Percentiles rank a stretch among this genome's conserved stretches.
Conservation (phyloP, 1,140 invertebrate species). For the Neoseiulus cucumeris region DNA sequence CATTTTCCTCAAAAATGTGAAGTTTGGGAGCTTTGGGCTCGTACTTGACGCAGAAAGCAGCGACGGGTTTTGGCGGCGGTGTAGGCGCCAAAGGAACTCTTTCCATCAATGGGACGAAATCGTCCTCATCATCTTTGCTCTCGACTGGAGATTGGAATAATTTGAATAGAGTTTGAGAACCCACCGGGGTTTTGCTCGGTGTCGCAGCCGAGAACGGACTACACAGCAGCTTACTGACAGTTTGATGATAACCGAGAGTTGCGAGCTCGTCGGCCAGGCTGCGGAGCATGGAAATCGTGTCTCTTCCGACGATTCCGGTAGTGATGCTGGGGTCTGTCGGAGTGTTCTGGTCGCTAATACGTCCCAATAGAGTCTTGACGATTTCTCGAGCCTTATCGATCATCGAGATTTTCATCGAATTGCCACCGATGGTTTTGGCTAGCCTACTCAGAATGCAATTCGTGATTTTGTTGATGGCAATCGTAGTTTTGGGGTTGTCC, state of each 20-base stretch:
- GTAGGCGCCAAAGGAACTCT: neutral
- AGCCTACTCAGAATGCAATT: neutral
- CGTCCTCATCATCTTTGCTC: neutral
- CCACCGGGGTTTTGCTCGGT: neutral
- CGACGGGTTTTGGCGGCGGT: neutral
- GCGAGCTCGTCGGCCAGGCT: neutral
- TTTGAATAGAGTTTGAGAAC: neutral
- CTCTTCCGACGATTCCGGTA: neutral
- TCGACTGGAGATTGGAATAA: neutral
- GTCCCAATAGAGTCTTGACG: neutral
- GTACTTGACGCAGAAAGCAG: neutral
- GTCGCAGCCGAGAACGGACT: constrained; percentile 6
- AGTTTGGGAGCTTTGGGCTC: neutral
- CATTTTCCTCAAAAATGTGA: neutral
- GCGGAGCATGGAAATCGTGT: neutral
- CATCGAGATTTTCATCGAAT: neutral
- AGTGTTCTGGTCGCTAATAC: neutral
- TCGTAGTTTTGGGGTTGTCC: constrained; percentile 19
- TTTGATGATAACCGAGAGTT: neutral
- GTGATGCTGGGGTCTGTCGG: neutral
- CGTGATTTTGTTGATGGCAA: neutral
- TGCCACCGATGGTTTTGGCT: neutral
- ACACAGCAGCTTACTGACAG: neutral
- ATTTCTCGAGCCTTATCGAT: constrained; percentile 1
- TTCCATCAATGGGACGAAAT: neutral